phyloP scores from a whole-genome alignment of 2,888 invertebrate genomes.

The Scaptomyza parva region DNA sequence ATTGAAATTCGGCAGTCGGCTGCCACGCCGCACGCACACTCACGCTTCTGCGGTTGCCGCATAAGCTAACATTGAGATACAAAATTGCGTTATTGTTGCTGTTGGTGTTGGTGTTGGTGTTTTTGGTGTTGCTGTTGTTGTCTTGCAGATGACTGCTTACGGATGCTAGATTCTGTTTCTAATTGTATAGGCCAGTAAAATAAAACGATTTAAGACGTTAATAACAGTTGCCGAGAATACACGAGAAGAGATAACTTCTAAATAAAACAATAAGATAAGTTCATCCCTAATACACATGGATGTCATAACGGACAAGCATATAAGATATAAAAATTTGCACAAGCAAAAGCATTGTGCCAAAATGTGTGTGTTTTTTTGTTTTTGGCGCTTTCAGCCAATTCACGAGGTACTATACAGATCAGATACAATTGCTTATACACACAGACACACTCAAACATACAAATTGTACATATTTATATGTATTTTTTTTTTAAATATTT shows the following conservation, averaged over 20 bases:
- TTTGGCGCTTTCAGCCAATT: not conserved
- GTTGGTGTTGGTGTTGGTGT: not conserved
- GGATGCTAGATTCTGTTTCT: conserved; percentile 22
- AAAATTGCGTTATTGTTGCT: conserved; percentile 18
- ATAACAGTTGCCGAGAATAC: conserved; percentile 16
- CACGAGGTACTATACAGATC: conserved; percentile 12
- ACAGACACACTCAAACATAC: conserved; percentile 1
- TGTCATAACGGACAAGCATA: not conserved
- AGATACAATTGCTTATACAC: not conserved
- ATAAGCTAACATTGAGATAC: conserved; percentile 31
- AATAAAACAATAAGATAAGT: conserved; percentile 8
- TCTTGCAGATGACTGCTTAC: conserved; percentile 23
- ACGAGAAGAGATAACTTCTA: conserved; percentile 28
- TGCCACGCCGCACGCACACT: conserved; percentile 25
- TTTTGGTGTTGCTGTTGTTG: not conserved
- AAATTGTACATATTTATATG: conserved; percentile 9
- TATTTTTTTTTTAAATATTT: conserved; percentile 9
- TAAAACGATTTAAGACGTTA: conserved; percentile 32
- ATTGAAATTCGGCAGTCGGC: conserved; percentile 72
- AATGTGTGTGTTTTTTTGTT: too few species aligned
- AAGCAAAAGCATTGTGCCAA: too few species aligned
- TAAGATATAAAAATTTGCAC: conserved; percentile 4
- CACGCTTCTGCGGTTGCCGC: conserved; percentile 24
- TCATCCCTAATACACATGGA: not conserved
- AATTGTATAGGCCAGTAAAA: conserved; percentile 13